Evolutionary conservation across 1,140 invertebrate genomes (phyloP).

Genomic region (Neuroterus valhalla): DNA sequence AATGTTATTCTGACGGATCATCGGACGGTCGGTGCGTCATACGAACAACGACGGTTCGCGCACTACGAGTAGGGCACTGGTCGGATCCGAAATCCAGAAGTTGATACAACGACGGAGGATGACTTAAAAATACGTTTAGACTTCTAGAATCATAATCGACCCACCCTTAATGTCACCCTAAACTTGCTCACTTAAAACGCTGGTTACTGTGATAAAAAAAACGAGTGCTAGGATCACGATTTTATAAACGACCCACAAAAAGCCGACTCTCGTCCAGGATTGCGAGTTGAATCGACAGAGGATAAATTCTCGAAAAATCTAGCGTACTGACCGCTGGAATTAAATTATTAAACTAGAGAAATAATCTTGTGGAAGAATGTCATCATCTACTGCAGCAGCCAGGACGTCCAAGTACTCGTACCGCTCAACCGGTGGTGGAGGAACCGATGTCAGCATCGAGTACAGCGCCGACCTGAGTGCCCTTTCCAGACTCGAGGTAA

Average conservation of each 20-base stretch:
- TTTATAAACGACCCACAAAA: slow-evolving; percentile 44
- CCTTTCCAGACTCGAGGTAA: slow-evolving; percentile 94
- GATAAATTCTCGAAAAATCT: slow-evolving; percentile 40
- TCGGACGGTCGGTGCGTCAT: slow-evolving; percentile 69
- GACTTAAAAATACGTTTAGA: slow-evolving; percentile 40
- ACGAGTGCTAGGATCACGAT: slow-evolving; percentile 1
- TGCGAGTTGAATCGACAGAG: slow-evolving; percentile 44
- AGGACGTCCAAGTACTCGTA: slow-evolving; percentile 93
- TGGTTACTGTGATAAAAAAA: background rate
- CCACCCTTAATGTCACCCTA: too few relatives aligned
- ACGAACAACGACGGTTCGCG: slow-evolving; percentile 74
- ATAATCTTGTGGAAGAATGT: slow-evolving; percentile 61
- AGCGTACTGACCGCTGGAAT: background rate
- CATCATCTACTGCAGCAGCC: slow-evolving; percentile 85
- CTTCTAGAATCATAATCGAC: background rate
- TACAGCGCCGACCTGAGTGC: slow-evolving; percentile 94
- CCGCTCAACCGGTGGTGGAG: slow-evolving; percentile 86
- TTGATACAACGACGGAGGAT: slow-evolving; percentile 45
- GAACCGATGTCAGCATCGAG: slow-evolving; percentile 93
- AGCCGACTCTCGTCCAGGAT: slow-evolving; percentile 34
- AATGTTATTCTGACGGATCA: slow-evolving; percentile 66
- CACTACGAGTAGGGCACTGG: slow-evolving; percentile 75
- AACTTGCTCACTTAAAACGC: background rate
- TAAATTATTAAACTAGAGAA: slow-evolving; percentile 22
- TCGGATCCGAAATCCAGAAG: slow-evolving; percentile 70